Percentiles rank a stretch among this genome's conserved stretches.
phyloP scores from a whole-genome alignment of 1,140 invertebrate species.

The Mylabris phalerata region DNA sequence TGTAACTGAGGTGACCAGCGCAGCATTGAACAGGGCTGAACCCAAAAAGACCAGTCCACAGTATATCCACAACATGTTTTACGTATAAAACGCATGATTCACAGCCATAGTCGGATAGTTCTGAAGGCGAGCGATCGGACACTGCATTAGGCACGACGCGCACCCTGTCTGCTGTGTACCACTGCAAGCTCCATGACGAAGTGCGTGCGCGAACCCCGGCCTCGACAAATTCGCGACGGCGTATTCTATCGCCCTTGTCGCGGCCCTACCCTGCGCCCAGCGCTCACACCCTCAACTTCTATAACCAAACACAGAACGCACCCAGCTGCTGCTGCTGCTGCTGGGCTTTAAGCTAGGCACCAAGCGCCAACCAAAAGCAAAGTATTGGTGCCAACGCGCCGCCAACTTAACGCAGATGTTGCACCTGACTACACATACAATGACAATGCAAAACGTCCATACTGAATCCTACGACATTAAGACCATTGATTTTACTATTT shows the following conservation, averaged over 20 bases:
- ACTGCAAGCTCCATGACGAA: conserved; percentile 35
- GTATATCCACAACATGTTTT: conserved; percentile 37
- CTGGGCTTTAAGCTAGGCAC: neutral
- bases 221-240: conserved; percentile 30
- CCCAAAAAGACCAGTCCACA: conserved; percentile 32
- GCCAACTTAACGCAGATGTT: too few relatives aligned
- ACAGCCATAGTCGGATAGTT: conserved; percentile 32
- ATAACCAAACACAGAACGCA: neutral
- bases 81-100: conserved; percentile 36
- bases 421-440: too few relatives aligned
- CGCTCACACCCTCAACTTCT: conserved; percentile 27
- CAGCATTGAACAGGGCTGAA: conserved; percentile 25
- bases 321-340: neutral
- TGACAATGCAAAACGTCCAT: too few relatives aligned
- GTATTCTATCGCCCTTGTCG: conserved; percentile 6
- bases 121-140: conserved; percentile 13
- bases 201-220: conserved; percentile 31
- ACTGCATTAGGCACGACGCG: conserved; percentile 27
- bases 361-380: too few relatives aligned
- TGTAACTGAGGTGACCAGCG: conserved; percentile 23
- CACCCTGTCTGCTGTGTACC: conserved; percentile 34
- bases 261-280: conserved; percentile 30
- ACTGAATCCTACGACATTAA: too few relatives aligned
- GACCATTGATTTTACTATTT: too few relatives aligned
- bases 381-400: too few relatives aligned